These are phyloP conservation scores for Saguinus oedipus DNA, from an alignment of 2,797 vertebrate species.

Conservation along the genomic window DNA sequence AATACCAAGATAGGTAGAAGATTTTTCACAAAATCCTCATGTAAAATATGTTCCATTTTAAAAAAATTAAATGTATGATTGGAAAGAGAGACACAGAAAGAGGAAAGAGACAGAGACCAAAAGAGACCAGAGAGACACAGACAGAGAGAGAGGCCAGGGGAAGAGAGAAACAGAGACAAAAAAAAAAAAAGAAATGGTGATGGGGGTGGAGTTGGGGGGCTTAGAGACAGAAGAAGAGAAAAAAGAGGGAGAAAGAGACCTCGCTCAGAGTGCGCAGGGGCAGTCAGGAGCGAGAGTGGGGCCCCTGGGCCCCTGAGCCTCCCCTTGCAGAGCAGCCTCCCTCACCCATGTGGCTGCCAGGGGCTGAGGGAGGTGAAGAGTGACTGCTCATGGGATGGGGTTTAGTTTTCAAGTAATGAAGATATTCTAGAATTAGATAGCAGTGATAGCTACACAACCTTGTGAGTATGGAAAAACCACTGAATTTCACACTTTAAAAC, in stretches of 20 bases:
- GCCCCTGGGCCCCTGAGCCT: not conserved
- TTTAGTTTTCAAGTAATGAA: not conserved
- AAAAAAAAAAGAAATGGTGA: not conserved
- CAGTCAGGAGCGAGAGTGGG: not conserved
- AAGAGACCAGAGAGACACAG: fast-evolving
- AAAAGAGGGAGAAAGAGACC: not conserved
- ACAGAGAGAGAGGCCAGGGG: not conserved
- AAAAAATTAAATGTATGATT: conserved; percentile 76
- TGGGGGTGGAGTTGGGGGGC: not conserved
- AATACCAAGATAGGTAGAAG: conserved; percentile 3
- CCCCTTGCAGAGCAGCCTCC: no score
- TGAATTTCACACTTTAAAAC: not conserved
- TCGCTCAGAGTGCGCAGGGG: not conserved
- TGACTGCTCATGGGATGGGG: not conserved
- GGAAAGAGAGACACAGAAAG: not conserved
- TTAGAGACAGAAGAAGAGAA: not conserved
- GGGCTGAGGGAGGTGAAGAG: not conserved
- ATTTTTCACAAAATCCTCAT: conserved; percentile 60
- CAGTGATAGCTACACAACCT: not conserved
- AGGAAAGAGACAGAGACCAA: not conserved
- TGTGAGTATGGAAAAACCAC: not conserved
- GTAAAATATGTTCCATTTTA: conserved; percentile 73
- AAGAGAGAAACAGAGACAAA: not conserved
- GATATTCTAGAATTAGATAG: not conserved
- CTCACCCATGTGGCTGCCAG: fast-evolving